Evolutionary conservation across 1,140 invertebrate genomes (phyloP).

Genomic region (Apis cerana): DNA sequence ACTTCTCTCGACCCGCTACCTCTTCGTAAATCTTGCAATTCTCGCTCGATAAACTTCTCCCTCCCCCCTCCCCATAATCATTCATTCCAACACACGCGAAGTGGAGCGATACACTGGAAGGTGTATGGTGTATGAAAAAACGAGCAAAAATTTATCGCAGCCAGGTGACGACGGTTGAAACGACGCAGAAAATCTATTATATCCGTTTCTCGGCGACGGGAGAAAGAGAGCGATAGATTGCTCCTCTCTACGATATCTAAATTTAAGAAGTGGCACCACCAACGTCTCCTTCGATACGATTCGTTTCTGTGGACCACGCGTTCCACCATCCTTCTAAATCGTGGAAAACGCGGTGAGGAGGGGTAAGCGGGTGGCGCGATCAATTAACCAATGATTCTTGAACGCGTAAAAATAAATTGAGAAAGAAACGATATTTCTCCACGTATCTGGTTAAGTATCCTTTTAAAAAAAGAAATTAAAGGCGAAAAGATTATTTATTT

Average conservation of each 20-base stretch:
- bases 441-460: too few relatives aligned
- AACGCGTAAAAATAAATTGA: too few relatives aligned
- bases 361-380: too few relatives aligned
- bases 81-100: neutral
- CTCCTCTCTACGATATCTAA: conserved; percentile 48
- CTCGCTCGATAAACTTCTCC: neutral
- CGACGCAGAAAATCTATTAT: conserved; percentile 36
- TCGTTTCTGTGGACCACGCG: conserved; percentile 33
- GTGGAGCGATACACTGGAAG: too few relatives aligned
- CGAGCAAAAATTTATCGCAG: conserved; percentile 24
- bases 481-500: too few relatives aligned
- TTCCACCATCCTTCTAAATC: conserved; percentile 55
- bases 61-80: neutral
- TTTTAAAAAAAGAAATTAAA: too few relatives aligned
- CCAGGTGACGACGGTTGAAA: neutral
- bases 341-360: conserved; percentile 25
- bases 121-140: neutral
- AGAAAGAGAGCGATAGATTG: neutral
- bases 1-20: neutral
- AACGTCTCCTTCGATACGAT: conserved; percentile 50
- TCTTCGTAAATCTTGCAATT: neutral
- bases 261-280: conserved; percentile 60
- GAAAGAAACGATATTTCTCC: too few relatives aligned
- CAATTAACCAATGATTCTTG: too few relatives aligned
- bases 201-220: neutral